Evolutionary conservation across 2,888 invertebrate genomes (phyloP).

Genomic region (Troilus luridus): DNA sequence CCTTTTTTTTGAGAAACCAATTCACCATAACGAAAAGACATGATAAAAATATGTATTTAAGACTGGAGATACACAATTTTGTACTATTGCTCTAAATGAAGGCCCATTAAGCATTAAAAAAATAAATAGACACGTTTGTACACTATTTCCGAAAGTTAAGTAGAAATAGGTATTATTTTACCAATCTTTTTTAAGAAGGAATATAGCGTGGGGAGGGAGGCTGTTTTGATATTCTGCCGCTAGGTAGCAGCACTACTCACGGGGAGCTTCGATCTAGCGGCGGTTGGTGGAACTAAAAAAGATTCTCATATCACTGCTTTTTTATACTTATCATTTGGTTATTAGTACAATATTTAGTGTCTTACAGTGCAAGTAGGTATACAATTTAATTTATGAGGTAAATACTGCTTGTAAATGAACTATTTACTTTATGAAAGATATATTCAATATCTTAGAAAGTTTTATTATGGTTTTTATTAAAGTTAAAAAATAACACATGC

Average conservation of each 20-base stretch:
- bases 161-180: not conserved
- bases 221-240: not conserved
- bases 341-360: not conserved
- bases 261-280: constrained; percentile 9
- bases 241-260: constrained; percentile 57
- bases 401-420: not conserved
- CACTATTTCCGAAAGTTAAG: not conserved
- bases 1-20: too few relatives aligned
- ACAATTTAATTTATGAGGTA: not conserved
- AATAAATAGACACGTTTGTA: too few relatives aligned
- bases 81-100: too few relatives aligned
- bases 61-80: too few relatives aligned
- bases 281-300: constrained; percentile 11
- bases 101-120: too few relatives aligned
- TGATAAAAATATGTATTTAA: too few relatives aligned
- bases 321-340: not conserved
- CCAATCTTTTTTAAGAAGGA: not conserved
- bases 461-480: not conserved
- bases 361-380: not conserved
- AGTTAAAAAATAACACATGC: not conserved
- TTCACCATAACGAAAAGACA: too few relatives aligned
- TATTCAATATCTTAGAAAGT: not conserved
- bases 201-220: not conserved
- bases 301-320: too few relatives aligned
- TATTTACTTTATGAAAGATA: too few relatives aligned